Conservation (phyloP, 2,888 invertebrate genomes). For the Cephus nigrinus region DNA sequence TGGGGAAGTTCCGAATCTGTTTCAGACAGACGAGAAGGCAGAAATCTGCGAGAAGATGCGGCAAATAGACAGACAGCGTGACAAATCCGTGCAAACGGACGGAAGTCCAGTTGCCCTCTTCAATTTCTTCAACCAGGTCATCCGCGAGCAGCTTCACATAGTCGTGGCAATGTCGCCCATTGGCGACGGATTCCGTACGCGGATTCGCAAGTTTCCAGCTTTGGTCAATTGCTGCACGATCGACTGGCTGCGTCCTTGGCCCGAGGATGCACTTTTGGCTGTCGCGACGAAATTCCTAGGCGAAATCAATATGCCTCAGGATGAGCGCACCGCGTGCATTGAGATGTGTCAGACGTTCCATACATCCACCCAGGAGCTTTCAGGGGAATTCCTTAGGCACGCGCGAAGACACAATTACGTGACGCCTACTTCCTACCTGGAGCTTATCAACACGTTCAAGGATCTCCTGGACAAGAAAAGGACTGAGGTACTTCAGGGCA, state of each 20-base stretch:
- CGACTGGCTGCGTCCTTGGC: slow-evolving; percentile 97
- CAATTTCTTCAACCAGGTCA: slow-evolving; percentile 89
- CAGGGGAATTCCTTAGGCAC: slow-evolving; percentile 73
- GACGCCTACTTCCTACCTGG: slow-evolving; percentile 93
- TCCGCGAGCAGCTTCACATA: slow-evolving; percentile 90
- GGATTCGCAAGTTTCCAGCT: slow-evolving; percentile 91
- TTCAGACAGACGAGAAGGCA: slow-evolving; percentile 84
- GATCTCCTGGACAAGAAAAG: slow-evolving; percentile 80
- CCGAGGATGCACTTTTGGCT: slow-evolving; percentile 89
- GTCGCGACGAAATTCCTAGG: slow-evolving; percentile 83
- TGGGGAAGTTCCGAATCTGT: slow-evolving; percentile 94
- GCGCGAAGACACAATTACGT: slow-evolving; percentile 87
- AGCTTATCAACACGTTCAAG: slow-evolving; percentile 91
- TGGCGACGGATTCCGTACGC: slow-evolving; percentile 83
- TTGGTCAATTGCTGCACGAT: slow-evolving; percentile 96
- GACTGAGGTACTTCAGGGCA: slow-evolving; percentile 74
- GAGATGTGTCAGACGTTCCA: slow-evolving; percentile 93
- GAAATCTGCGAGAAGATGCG: slow-evolving; percentile 96
- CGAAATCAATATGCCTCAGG: slow-evolving; percentile 79
- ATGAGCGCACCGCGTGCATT: slow-evolving; percentile 82
- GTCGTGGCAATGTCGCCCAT: slow-evolving; percentile 93
- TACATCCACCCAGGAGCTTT: slow-evolving; percentile 81
- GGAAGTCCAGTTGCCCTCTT: slow-evolving; percentile 91
- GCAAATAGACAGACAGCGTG: slow-evolving; percentile 87
- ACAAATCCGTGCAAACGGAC: slow-evolving; percentile 90